Conservation (phyloP, 2,113 vertebrate genomes). For the Gymnorhina tibicen region DNA sequence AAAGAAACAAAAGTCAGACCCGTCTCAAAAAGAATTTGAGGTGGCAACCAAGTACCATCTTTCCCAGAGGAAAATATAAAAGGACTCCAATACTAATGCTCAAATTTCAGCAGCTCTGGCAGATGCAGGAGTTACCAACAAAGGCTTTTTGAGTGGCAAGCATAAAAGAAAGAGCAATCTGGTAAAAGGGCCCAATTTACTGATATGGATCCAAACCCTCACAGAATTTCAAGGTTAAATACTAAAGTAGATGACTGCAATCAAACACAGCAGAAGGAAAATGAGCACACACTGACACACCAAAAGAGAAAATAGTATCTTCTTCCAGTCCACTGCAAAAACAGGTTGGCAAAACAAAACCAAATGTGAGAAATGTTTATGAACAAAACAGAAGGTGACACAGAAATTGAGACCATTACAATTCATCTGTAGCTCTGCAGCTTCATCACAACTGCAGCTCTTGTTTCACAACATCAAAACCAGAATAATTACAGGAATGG, state of each 20-base stretch:
- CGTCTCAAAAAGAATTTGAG: not conserved
- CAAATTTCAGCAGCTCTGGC: not conserved
- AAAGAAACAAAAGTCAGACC: not conserved
- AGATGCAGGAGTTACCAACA: not conserved
- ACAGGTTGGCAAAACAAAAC: not conserved
- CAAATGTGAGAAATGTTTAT: not conserved
- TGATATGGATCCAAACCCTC: not conserved
- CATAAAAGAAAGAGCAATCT: not conserved
- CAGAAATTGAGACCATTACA: not conserved
- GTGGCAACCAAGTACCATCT: not conserved
- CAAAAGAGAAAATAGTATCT: not conserved
- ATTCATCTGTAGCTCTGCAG: not conserved
- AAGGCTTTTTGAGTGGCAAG: not conserved
- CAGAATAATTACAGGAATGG: not conserved
- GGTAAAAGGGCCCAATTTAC: not conserved
- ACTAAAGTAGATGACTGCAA: not conserved
- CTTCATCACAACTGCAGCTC: not conserved
- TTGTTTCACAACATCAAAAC: not conserved
- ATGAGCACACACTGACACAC: not conserved
- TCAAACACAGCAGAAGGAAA: not conserved
- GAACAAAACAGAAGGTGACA: not conserved
- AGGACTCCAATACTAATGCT: not conserved
- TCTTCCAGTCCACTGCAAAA: not conserved
- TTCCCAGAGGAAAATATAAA: not conserved
- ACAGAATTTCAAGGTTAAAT: not conserved